Evolutionary conservation across 2,797 vertebrate species (phyloP), one percentile per base, ranked within the genome.

Genomic region (Limnodromus scolopaceus): DNA sequence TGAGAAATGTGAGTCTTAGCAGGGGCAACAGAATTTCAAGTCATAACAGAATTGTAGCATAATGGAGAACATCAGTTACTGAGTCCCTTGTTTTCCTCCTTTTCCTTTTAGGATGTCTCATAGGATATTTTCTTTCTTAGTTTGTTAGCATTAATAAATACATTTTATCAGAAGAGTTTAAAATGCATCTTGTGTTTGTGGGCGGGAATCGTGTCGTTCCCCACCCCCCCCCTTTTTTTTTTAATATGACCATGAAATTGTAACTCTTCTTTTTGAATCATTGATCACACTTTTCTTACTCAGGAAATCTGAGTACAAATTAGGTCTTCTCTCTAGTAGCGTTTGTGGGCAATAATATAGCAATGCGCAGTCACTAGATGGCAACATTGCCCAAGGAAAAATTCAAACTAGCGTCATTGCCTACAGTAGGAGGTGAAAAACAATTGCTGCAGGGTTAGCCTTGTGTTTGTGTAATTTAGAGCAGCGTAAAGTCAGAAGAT

Each of bases 321-420:
- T 6, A 38, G 14, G n/a, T 51, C 51, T 36, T 55, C 14, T 20
- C 38, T 87, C 24, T 30, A 0, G 53, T 10, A 65, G 53, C 1
- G 8, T 3, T 6, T 46, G 51, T 57, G 45, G 22, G 6, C 23
- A 46, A 46, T 23, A 43, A 39, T 46, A 15, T 16, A 57, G 69
- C 41, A 41, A 13, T 0, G 4, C 24, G 30, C 43, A 57, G 68
- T 69, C 97, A 81, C 83, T 96, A 97, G 97, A 87, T 97, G 97
- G 97, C 95, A 97, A 87, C 77, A 24, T 97, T 88, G 87, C 82
- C 87, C 0, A 66, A 89, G 74, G 69, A 53, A 92, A 92, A 83
- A 66, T 2, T 32, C 57, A 11, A 30, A 6, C 43, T 18, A 1
- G 2, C 13, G 34, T n/a, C 45, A 24, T 32, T 85, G 64, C 72